Evolutionary conservation across 1,140 invertebrate genomes (phyloP).

Genomic region (Ctenoplectra terminalis): DNA sequence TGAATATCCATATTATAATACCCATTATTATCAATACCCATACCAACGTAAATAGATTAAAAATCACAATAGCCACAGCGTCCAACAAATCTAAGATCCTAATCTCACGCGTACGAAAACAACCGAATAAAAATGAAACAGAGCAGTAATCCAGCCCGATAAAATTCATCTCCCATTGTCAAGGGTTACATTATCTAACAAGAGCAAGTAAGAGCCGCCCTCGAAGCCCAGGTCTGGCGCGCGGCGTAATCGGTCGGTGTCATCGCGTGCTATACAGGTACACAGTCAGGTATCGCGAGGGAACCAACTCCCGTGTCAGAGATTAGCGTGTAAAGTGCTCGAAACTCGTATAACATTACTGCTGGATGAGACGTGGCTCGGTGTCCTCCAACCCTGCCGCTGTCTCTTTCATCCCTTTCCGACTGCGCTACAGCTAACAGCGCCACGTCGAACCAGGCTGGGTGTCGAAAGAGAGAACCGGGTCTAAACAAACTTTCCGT

Average conservation of each 20-base stretch:
- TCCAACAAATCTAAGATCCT: too few relatives aligned
- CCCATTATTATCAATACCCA: too few relatives aligned
- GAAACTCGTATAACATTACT: constrained; percentile 71
- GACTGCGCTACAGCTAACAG: constrained; percentile 1
- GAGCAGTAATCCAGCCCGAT: neutral
- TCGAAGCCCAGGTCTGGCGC: neutral
- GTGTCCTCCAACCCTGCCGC: neutral
- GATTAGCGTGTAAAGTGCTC: constrained; percentile 72
- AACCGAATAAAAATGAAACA: too few relatives aligned
- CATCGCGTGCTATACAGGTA: constrained; percentile 15
- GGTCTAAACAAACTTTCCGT: constrained; percentile 73
- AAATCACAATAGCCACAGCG: too few relatives aligned
- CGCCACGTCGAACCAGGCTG: constrained; percentile 9
- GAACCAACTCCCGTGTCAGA: constrained; percentile 46
- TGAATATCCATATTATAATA: too few relatives aligned
- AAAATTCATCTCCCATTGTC: neutral
- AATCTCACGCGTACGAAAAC: too few relatives aligned
- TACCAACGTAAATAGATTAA: too few relatives aligned
- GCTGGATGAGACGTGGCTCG: constrained; percentile 43
- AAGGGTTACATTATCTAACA: neutral
- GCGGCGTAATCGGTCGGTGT: constrained; percentile 28
- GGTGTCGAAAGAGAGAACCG: constrained; percentile 48
- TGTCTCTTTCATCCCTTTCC: neutral
- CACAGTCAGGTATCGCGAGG: neutral
- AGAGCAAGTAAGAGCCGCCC: too few relatives aligned